Percentiles rank a stretch among this genome's conserved stretches.
These are phyloP conservation scores for Spondyliosoma cantharus DNA, from an alignment of 2,797 vertebrate genomes.

Conservation along the genomic window DNA sequence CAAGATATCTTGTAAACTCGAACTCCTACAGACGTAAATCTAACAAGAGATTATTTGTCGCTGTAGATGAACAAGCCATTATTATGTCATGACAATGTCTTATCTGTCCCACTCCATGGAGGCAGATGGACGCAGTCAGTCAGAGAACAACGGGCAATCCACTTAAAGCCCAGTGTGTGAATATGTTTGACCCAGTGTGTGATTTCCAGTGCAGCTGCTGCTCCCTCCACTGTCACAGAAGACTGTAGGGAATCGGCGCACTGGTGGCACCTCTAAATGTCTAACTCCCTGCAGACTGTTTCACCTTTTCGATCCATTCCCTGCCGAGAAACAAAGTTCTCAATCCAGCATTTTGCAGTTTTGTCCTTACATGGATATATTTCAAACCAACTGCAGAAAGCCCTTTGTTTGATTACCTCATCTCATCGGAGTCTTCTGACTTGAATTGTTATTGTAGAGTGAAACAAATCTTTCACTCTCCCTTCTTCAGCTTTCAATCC, in stretches of 20 bases:
- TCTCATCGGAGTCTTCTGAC: neutral
- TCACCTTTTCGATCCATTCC: conserved; percentile 12
- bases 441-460: neutral
- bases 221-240: conserved; percentile 19
- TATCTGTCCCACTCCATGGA: conserved; percentile 6
- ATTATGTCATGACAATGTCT: neutral
- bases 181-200: conserved; percentile 23
- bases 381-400: neutral
- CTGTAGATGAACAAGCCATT: neutral
- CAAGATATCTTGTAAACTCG: neutral
- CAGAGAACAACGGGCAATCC: conserved; percentile 17
- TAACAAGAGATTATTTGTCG: neutral
- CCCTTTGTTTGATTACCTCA: neutral
- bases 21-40: neutral
- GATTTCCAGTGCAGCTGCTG: conserved; percentile 22
- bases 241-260: conserved; percentile 4
- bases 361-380: conserved; percentile 6
- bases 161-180: conserved; percentile 27
- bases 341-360: conserved; percentile 10
- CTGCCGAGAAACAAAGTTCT: conserved; percentile 13
- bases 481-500: neutral
- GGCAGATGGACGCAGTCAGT: conserved; percentile 21
- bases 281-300: conserved; percentile 17
- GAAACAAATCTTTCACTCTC: neutral
- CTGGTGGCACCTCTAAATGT: conserved; percentile 19